These are phyloP conservation scores for Gymnocephalus cernua DNA, from an alignment of 2,113 vertebrate genomes.

Conservation along the genomic window DNA sequence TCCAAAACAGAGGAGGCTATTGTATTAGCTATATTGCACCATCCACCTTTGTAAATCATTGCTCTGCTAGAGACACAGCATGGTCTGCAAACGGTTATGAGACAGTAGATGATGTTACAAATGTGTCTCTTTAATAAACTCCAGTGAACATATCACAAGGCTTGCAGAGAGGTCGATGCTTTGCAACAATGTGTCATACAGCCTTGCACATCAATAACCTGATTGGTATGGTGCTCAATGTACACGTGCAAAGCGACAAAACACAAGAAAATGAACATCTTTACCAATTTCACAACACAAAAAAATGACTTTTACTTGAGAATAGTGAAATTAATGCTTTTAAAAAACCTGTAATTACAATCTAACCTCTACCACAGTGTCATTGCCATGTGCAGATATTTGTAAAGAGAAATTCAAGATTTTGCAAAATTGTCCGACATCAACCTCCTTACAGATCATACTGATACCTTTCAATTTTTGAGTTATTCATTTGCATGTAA, in stretches of 20 bases:
- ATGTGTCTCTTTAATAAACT: neutral
- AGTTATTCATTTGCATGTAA: neutral
- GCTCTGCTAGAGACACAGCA: neutral
- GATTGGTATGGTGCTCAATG: neutral
- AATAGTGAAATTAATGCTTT: neutral
- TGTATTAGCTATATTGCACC: neutral
- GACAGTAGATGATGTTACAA: neutral
- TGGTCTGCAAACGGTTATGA: neutral
- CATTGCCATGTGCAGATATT: neutral
- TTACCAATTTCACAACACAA: neutral
- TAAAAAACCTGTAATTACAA: neutral
- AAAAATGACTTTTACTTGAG: neutral
- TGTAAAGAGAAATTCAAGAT: neutral
- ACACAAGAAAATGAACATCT: neutral
- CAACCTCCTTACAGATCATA: neutral
- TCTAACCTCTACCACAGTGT: neutral
- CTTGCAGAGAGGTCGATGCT: too few relatives aligned
- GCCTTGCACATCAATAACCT: neutral
- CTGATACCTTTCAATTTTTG: neutral
- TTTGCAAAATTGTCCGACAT: neutral
- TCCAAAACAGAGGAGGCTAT: neutral
- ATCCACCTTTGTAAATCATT: too few relatives aligned
- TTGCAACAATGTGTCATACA: neutral
- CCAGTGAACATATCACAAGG: too few relatives aligned
- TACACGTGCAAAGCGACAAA: neutral